These are phyloP conservation scores for Erpetoichthys calabaricus DNA, from an alignment of 2,797 vertebrate genomes.

Conservation along the genomic window DNA sequence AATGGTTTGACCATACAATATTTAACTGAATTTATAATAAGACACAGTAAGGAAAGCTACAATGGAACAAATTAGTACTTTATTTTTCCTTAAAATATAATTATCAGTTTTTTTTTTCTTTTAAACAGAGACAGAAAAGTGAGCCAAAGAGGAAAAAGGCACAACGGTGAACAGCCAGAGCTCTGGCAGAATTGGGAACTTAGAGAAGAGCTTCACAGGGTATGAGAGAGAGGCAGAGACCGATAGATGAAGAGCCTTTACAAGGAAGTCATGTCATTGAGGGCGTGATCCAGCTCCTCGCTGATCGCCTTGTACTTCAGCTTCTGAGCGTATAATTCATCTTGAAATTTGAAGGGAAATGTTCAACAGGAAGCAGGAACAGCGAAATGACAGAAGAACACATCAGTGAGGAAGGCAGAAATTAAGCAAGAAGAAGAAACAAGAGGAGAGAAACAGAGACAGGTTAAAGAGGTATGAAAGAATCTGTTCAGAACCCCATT, in stretches of 20 bases:
- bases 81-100: too few relatives aligned
- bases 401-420: constrained; percentile 29
- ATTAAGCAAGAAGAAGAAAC: constrained; percentile 14
- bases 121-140: too few relatives aligned
- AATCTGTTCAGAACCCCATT: not conserved
- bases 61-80: too few relatives aligned
- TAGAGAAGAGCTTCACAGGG: constrained; percentile 4
- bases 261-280: constrained; percentile 83
- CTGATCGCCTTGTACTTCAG: constrained; percentile 92
- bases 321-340: constrained; percentile 86
- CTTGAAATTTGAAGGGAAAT: constrained; percentile 34
- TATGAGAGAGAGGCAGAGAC: not conserved
- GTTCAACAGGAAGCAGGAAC: constrained; percentile 24
- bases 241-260: constrained; percentile 29
- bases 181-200: constrained; percentile 1
- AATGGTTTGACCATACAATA: too few relatives aligned
- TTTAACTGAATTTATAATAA: too few relatives aligned
- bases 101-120: too few relatives aligned
- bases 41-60: too few relatives aligned
- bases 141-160: too few relatives aligned
- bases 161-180: too few relatives aligned
- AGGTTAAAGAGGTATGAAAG: constrained; percentile 18
- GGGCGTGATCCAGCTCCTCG: constrained; percentile 83
- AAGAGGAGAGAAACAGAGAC: constrained; percentile 33
- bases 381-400: constrained; percentile 32